Conservation (phyloP, 2,113 vertebrate species). For the Ifrita kowaldi region DNA sequence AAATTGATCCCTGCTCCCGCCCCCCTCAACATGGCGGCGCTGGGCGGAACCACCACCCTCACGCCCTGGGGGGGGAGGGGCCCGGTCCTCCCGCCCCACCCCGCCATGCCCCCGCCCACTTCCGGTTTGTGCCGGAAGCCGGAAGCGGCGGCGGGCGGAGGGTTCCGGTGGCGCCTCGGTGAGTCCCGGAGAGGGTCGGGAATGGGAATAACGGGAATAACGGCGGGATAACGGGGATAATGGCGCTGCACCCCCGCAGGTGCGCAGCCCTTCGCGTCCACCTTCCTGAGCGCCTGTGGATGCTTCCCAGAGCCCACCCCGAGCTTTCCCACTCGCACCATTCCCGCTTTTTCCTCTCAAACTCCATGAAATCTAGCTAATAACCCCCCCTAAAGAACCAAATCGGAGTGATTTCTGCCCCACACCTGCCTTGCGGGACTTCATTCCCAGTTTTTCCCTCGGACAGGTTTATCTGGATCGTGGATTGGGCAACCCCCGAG, state of each 20-base stretch:
- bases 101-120: accelerated
- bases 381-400: accelerated
- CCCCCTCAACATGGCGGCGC: neutral
- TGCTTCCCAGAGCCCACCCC: neutral
- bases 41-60: neutral
- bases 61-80: accelerated
- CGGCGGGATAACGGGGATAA: too few species aligned
- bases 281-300: neutral
- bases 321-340: neutral
- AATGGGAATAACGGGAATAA: neutral
- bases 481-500: neutral
- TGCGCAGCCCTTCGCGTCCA: too few species aligned
- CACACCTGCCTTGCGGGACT: neutral
- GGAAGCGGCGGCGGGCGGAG: neutral
- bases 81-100: accelerated
- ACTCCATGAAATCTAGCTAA: neutral
- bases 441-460: neutral
- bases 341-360: neutral
- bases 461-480: neutral
- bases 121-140: accelerated
- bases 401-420: neutral
- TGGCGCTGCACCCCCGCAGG: neutral
- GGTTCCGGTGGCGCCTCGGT: neutral
- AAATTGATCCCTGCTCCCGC: neutral
- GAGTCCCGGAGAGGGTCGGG: neutral